A percentile compares a stretch with the other conserved stretches of the same genome.
phyloP scores from a whole-genome alignment of 1,140 invertebrate genomes.

The Formica selysi region DNA sequence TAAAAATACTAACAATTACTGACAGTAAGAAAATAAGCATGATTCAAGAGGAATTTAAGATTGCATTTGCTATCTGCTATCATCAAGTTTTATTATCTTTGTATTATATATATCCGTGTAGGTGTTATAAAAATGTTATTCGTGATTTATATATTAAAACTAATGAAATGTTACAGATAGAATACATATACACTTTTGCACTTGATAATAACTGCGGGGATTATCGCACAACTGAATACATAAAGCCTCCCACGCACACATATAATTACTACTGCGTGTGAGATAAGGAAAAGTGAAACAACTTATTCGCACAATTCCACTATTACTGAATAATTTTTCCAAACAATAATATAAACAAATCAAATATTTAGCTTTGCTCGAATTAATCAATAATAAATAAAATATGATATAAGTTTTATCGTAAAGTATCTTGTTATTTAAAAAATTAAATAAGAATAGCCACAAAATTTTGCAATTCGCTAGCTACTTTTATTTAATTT shows the following conservation, averaged over 20 bases:
- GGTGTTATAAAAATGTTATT: background rate
- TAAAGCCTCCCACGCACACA: background rate
- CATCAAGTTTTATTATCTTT: slow-evolving; percentile 6
- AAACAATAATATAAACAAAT: background rate
- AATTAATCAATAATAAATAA: background rate
- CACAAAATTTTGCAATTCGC: background rate
- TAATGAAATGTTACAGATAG: background rate
- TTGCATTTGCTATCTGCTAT: background rate
- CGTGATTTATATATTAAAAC: background rate
- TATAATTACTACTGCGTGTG: background rate
- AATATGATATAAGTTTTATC: background rate
- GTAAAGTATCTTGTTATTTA: background rate
- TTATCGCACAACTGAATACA: slow-evolving; percentile 6
- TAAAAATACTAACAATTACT: background rate
- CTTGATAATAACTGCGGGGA: background rate
- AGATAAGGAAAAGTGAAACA: background rate
- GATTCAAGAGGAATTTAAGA: background rate
- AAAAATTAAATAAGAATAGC: no score
- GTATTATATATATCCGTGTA: no score
- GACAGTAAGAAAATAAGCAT: background rate
- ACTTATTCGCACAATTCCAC: background rate
- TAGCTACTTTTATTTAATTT: background rate
- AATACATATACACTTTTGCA: background rate
- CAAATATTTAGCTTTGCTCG: background rate
- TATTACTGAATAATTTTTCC: background rate